These are phyloP conservation scores for Shargacucullia verbasci DNA, from an alignment of 2,888 invertebrate genomes.

Conservation along the genomic window DNA sequence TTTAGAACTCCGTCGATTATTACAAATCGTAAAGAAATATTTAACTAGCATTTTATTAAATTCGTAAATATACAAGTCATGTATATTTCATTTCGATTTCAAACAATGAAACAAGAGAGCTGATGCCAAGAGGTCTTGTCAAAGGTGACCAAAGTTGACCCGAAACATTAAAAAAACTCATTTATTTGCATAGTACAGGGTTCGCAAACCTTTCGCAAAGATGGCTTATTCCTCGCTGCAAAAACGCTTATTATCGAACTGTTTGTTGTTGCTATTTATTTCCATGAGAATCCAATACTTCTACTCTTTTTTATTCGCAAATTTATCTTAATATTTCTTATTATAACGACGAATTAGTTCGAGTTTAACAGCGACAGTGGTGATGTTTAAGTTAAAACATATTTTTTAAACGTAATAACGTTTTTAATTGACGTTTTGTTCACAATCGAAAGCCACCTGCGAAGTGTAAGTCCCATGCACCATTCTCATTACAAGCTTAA, in stretches of 20 bases:
- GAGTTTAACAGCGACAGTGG: too few relatives aligned
- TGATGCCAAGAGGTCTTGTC: slow-evolving; percentile 36
- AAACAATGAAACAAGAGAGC: slow-evolving; percentile 36
- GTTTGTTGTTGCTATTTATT: too few relatives aligned
- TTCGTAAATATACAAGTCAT: neutral
- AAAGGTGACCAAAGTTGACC: slow-evolving; percentile 36
- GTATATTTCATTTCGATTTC: slow-evolving; percentile 7
- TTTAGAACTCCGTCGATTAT: slow-evolving; percentile 17
- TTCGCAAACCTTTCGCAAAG: slow-evolving; percentile 12
- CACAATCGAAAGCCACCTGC: too few relatives aligned
- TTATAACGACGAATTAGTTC: too few relatives aligned
- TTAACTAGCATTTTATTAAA: slow-evolving; percentile 12
- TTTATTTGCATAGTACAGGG: slow-evolving; percentile 32
- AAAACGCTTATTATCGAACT: too few relatives aligned
- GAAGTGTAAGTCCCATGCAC: neutral
- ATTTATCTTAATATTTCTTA: too few relatives aligned
- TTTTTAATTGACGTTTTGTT: too few relatives aligned
- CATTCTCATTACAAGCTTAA: neutral
- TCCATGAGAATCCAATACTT: too few relatives aligned
- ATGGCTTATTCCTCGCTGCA: neutral
- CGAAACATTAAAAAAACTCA: slow-evolving; percentile 37
- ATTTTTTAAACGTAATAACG: too few relatives aligned
- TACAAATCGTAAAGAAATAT: slow-evolving; percentile 13
- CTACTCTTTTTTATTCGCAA: too few relatives aligned
- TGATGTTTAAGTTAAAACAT: too few relatives aligned